phyloP scores from a whole-genome alignment of 2,797 vertebrate genomes.

The Fundulus diaphanus region DNA sequence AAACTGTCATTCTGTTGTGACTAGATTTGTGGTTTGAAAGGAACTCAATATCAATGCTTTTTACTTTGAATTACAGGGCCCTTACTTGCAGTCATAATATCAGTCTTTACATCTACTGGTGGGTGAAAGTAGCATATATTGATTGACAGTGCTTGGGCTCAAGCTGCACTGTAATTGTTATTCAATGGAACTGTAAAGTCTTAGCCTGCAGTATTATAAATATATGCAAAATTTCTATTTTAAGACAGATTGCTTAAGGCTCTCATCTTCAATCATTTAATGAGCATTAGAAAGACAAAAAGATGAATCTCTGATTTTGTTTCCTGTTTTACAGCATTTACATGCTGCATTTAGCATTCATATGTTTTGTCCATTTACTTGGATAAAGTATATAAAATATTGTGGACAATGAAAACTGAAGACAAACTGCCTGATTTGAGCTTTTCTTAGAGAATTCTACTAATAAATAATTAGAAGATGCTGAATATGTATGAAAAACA shows the following conservation, averaged over 20 bases:
- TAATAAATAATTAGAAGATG: not conserved
- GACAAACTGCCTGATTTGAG: not conserved
- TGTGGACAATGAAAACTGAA: not conserved
- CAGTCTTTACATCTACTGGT: conserved; percentile 9
- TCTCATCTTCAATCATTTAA: conserved; percentile 36
- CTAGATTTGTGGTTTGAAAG: conserved; percentile 36
- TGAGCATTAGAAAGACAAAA: conserved; percentile 63
- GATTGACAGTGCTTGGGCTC: conserved; percentile 30
- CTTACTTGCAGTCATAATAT: conserved; percentile 33
- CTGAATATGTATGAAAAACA: not conserved
- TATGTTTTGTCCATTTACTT: not conserved
- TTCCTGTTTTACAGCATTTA: conserved; percentile 37
- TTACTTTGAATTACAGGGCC: conserved; percentile 12
- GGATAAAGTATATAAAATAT: not conserved
- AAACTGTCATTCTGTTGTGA: conserved; percentile 64
- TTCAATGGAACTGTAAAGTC: conserved; percentile 41
- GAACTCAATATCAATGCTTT: conserved; percentile 10
- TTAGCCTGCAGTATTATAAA: conserved; percentile 56
- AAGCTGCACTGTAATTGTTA: conserved; percentile 44
- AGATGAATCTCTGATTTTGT: conserved; percentile 38
- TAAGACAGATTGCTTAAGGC: conserved; percentile 48
- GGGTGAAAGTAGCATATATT: conserved; percentile 19
- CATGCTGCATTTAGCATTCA: conserved; percentile 25
- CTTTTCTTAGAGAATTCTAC: not conserved
- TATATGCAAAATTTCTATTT: conserved; percentile 60